These are phyloP conservation scores for Hexactinellida sp. DNA, from an alignment of 37 sponge, comb jelly and placozoan genomes.

Conservation along the genomic window DNA sequence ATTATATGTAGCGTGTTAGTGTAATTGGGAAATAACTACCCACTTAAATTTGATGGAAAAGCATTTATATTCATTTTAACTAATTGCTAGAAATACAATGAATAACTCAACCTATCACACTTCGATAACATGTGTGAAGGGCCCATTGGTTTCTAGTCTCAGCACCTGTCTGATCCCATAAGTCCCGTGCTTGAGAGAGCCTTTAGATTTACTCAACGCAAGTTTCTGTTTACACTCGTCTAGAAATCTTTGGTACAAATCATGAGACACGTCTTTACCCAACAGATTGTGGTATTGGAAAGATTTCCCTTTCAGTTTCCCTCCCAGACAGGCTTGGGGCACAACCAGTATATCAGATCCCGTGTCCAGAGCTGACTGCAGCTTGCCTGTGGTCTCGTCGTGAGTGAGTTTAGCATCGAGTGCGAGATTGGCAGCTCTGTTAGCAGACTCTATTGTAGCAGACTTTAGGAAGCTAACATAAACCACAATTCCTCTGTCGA, in stretches of 20 bases:
- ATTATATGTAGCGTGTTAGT: no score
- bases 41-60: no score
- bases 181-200: neutral
- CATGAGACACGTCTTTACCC: constrained; percentile 22
- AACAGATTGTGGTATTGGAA: constrained; percentile 31
- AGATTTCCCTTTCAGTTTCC: constrained; percentile 27
- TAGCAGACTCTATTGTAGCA: neutral
- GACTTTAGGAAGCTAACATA: constrained; percentile 30
- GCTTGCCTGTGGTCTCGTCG: constrained; percentile 6
- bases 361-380: constrained; percentile 21
- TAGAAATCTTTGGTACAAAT: constrained; percentile 19
- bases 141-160: constrained; percentile 26
- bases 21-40: no score
- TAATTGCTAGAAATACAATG: no score
- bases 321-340: constrained; percentile 31
- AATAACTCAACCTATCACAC: no score
- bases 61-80: no score
- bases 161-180: constrained; percentile 43
- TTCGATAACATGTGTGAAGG: constrained; percentile 33
- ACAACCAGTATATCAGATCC: constrained; percentile 21
- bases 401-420: constrained; percentile 21
- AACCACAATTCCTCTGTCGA: constrained; percentile 26
- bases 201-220: neutral
- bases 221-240: constrained; percentile 1
- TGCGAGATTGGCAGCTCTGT: constrained; percentile 7